A percentile compares a stretch with the other conserved stretches of the same genome.
phyloP scores from a whole-genome alignment of 2,113 vertebrate species.

The Arvicanthis niloticus region DNA sequence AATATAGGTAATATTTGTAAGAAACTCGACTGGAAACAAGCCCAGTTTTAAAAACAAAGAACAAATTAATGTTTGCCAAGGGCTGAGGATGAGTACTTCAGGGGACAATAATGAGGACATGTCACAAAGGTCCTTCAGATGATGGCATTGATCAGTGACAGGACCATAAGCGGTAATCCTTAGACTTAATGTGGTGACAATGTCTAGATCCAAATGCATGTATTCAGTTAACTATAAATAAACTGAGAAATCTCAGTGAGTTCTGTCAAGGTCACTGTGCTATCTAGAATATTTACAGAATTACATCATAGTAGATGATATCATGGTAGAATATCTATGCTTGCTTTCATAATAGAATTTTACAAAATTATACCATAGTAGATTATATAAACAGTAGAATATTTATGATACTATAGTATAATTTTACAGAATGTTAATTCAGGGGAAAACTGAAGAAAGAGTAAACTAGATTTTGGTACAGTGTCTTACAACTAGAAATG shows the following conservation, averaged over 20 bases:
- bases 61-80: neutral
- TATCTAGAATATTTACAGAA: neutral
- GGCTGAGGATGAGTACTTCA: neutral
- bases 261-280: neutral
- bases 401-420: neutral
- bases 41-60: slow-evolving; percentile 26
- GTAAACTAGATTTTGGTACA: neutral
- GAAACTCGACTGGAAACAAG: neutral
- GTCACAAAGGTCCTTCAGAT: neutral
- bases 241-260: slow-evolving; percentile 2
- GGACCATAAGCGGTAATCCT: neutral
- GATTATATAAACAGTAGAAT: neutral
- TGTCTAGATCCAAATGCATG: neutral
- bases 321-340: neutral
- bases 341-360: slow-evolving; percentile 10
- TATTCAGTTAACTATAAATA: neutral
- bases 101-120: neutral
- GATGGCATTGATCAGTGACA: neutral
- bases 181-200: neutral
- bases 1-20: slow-evolving; percentile 25
- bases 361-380: neutral
- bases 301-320: neutral
- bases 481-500: slow-evolving; percentile 20
- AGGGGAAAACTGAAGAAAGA: neutral
- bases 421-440: slow-evolving; percentile 30